Evolutionary conservation across 64 coral and sea anemone species (phyloP).

Genomic region (Dendrophyllia cribrosa): DNA sequence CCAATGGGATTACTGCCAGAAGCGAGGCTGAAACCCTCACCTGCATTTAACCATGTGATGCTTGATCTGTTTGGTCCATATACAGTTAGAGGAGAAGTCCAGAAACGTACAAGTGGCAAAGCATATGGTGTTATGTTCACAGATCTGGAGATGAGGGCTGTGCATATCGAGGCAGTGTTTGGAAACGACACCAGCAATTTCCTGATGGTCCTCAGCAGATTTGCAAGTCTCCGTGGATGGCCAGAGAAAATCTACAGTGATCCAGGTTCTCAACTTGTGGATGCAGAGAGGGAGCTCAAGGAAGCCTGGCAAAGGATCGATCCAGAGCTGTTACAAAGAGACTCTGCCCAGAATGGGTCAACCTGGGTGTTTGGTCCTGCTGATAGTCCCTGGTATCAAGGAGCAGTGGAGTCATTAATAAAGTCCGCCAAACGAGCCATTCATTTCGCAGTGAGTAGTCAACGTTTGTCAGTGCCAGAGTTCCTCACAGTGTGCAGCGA

Average conservation of each 20-base stretch:
- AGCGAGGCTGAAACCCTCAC: slow-evolving; percentile 41
- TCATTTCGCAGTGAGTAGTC: slow-evolving; percentile 78
- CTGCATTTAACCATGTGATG: slow-evolving; percentile 66
- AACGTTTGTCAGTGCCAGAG: slow-evolving; percentile 63
- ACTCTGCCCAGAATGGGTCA: slow-evolving; percentile 40
- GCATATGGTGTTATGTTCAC: slow-evolving; percentile 40
- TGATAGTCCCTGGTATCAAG: slow-evolving; percentile 86
- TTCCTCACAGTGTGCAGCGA: slow-evolving; percentile 69
- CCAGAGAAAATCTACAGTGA: slow-evolving; percentile 46
- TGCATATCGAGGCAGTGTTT: slow-evolving; percentile 29
- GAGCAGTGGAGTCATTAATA: slow-evolving; percentile 78
- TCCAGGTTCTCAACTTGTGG: slow-evolving; percentile 67
- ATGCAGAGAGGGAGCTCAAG: slow-evolving; percentile 60
- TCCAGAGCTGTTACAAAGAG: slow-evolving; percentile 16
- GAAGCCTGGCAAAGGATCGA: slow-evolving; percentile 73
- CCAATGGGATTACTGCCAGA: slow-evolving; percentile 65
- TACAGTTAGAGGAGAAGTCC: slow-evolving; percentile 24
- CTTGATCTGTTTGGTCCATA: slow-evolving; percentile 68
- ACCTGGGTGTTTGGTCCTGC: slow-evolving; percentile 70
- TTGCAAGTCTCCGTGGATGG: slow-evolving; percentile 39
- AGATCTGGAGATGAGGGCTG: slow-evolving; percentile 27
- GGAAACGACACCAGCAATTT: slow-evolving; percentile 22
- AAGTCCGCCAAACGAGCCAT: slow-evolving; percentile 69
- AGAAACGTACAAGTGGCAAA: slow-evolving; percentile 33
- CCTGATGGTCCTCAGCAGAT: slow-evolving; percentile 37